Base-by-base conservation (phyloP, 2,797 vertebrate species). In the Chelon labrosus region DNA sequence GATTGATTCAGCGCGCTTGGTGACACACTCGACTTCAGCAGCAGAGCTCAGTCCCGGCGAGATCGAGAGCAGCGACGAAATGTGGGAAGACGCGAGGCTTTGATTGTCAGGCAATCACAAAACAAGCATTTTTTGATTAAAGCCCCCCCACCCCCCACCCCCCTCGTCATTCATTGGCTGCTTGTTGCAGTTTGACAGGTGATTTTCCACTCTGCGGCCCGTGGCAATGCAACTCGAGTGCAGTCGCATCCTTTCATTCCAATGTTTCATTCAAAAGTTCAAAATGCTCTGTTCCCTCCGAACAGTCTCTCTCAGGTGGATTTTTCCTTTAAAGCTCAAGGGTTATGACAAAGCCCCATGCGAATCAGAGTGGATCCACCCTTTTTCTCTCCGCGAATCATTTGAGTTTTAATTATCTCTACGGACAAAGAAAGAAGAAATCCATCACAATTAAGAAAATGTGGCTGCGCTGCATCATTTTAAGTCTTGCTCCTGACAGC, bases 41-140 rank as follows among this genome's bases (percentile, higher is more conserved):
- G 10, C 10, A 14, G 37, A 7, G 25, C 25, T n/a, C 10, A 10
- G 22, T 65, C 39, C 51, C 47, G 1, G 13, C 6, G 63, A 67
- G 58, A 52, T 9, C 7, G 12, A 7, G 62, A 22, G 57, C 10
- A 3, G 20, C 4, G 35, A 13, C 37, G 42, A 60, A 73, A 51
- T 0, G 10, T 39, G 44, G 22, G 51, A 41, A 51, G 37, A 73
- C 46, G 59, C 35, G 51, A 78, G 39, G 46, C 7, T 81, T 66
- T 84, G 81, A 85, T 64, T 78, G 80, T 71, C 82, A 80, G 73
- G 54, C 65, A 54, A 77, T 78, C 64, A 53, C 38, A 73, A 56
- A 74, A 70, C 55, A 58, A 50, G 35, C 65, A 0, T 49, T 65
- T 51, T 65, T 37, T 60, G 10, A 73, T 50, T 69, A 56, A 77